phyloP scores from a whole-genome alignment of 2,888 invertebrate genomes.

The Parapristionchus giblindavisi region DNA sequence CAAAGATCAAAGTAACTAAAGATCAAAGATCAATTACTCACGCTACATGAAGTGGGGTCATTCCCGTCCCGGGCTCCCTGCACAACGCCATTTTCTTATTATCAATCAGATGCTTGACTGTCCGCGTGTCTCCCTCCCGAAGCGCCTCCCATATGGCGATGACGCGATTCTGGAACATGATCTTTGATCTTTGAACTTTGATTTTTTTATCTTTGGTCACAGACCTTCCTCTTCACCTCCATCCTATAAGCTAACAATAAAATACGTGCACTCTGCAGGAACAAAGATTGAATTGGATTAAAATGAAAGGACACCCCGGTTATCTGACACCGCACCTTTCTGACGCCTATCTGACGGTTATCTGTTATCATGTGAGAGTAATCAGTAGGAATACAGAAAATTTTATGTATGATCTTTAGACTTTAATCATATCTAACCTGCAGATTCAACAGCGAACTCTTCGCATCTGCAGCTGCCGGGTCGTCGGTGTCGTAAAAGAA shows the following conservation, averaged over 20 bases:
- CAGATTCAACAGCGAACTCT: neutral
- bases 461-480: slow-evolving; percentile 10
- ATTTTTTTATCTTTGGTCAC: neutral
- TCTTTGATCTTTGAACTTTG: neutral
- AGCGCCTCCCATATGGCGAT: slow-evolving; percentile 66
- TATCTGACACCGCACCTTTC: too few species aligned
- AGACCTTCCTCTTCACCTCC: neutral
- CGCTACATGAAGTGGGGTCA: slow-evolving; percentile 64
- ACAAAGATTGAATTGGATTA: too few species aligned
- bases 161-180: slow-evolving; percentile 53
- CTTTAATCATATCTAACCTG: too few species aligned
- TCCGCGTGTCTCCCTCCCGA: slow-evolving; percentile 58
- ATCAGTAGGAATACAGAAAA: too few species aligned
- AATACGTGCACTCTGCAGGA: neutral
- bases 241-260: too few species aligned
- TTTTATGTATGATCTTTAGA: too few species aligned
- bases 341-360: too few species aligned
- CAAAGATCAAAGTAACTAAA: neutral
- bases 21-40: slow-evolving; percentile 36
- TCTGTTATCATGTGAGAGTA: too few species aligned
- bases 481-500: slow-evolving; percentile 30
- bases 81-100: slow-evolving; percentile 56
- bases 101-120: slow-evolving; percentile 64
- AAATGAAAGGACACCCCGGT: too few species aligned
- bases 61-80: slow-evolving; percentile 54